Base-by-base conservation (phyloP, 2,888 invertebrate genomes). In the Euplagia quadripunctaria region DNA sequence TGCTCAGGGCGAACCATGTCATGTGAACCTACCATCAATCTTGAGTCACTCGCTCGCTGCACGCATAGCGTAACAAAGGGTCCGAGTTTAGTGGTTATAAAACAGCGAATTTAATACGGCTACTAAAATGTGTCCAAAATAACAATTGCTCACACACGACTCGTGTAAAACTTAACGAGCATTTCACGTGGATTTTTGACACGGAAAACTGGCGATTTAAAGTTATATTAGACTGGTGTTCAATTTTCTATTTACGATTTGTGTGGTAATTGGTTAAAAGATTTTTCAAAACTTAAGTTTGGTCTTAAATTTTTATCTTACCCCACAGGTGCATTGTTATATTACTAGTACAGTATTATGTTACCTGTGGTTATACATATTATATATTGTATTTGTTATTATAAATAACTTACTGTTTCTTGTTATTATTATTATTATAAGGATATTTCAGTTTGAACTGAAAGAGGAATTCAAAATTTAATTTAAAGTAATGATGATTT, bases 1-100 rank as follows among this genome's bases (percentile, higher is more conserved):
- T 86, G 91, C 88, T 91, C 90, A 90, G 92, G 92, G 91, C 90
- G 90, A 90, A 90, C 91, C 88, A 89, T 94, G 94, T 93, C 95
- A 94, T 95, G 94, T 94, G 94, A 94, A 94, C 93, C 93, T 89
- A 87, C 93, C 92, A 95, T 95, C 94, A 94, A 95, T 95, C 95
- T 95, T 92, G 85, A 88, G 88, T 85, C 86, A 88, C 87, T 86
- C 88, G 87, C 88, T 88, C 83, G 85, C 83, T 86, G 86, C 93
- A 93, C 93, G 93, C 93, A 92, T 90, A 89, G 87, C 86, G 84
- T 81, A 81, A 76, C 82, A 75, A 77, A 79, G 84, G 79, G 80
- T 83, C 73, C 77, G 74, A 73, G 74, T 80, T 75, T 78, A 83
- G 79, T 82, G 77, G 79, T 78, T 80, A 82, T 83, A 83, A 85